Conservation (phyloP, 1,140 invertebrate genomes). For the Globodera rostochiensis region DNA sequence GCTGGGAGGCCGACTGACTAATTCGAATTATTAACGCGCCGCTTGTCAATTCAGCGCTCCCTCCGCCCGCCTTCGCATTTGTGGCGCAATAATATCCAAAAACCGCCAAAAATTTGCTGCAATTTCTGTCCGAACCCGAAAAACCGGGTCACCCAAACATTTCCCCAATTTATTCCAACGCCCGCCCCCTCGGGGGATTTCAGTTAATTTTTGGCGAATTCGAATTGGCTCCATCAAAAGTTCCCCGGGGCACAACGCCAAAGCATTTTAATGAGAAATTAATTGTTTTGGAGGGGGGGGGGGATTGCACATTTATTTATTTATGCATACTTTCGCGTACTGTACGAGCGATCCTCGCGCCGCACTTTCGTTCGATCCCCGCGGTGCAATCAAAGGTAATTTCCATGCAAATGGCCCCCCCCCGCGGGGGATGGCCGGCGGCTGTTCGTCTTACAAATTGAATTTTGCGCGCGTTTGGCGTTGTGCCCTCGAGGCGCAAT, state of each 20-base stretch:
- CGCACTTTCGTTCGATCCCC: too few relatives aligned
- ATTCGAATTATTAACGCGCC: conserved; percentile 21
- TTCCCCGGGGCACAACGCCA: background rate
- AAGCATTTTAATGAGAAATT: background rate
- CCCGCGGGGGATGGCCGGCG: too few relatives aligned
- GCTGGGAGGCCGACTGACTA: conserved; percentile 6
- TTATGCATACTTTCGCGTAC: background rate
- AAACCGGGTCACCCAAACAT: conserved; percentile 13
- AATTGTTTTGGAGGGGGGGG: background rate
- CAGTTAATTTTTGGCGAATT: background rate
- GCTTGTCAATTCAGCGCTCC: conserved; percentile 5
- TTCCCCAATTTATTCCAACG: background rate
- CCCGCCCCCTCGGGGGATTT: background rate
- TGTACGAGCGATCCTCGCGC: background rate
- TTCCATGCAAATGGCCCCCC: background rate
- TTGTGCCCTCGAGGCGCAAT: background rate
- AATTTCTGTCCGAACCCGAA: background rate
- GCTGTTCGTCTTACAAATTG: background rate
- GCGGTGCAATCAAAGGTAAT: conserved; percentile 1
- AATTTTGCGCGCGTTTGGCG: background rate
- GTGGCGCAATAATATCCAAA: conserved; percentile 5
- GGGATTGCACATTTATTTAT: background rate
- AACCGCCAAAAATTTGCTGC: conserved; percentile 4
- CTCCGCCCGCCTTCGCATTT: background rate
- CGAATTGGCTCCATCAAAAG: conserved; percentile 1